Evolutionary conservation across 2,113 vertebrate species (phyloP), one percentile per base, ranked within the genome.

Genomic region (Toxotes jaculatrix): DNA sequence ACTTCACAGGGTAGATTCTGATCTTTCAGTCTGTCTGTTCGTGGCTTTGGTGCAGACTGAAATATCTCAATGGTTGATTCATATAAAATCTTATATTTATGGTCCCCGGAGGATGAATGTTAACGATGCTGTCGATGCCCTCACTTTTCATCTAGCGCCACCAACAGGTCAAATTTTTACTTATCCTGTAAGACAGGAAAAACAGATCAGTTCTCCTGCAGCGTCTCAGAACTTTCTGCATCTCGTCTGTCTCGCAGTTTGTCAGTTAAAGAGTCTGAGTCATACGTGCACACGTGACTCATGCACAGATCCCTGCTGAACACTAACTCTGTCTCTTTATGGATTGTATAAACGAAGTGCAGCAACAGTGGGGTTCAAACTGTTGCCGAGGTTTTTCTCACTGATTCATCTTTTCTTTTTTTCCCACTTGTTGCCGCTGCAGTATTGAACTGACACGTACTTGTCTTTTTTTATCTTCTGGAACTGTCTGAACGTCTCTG

Each of bases 251-350:
- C 9, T 57, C 23, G 4, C 16, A n/a, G 42, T 34, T 23, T 59
- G 75, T 36, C 38, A 9, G 1, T 40, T 40, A 47, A 21, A 36
- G 59, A 19, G 21, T 13, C 32, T 47, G 63, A 27, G 27, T 27
- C 27, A 27, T 27, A 19, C 40, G 64, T 60, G 55, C 13, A 60
- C 21, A 38, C 13, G 10, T 43, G 51, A 12, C 0, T 68, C 64
- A 9, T 23, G 27, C 62, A 59, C 3, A 6, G 32, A 77, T 68
- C 32, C n/a, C 14, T 17, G 55, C 64, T 68, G 55, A 77, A 67
- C 31, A 16, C 38, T 27, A 32, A 42, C 56, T 47, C 42, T 21
- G 11, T 65, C 23, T 31, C 4, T 6, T 0, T 14, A 43, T 32
- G 36, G n/a, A 11, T 23, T 21, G 14, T 51, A 17, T 5, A 38